Conservation (phyloP, 2,888 invertebrate genomes). For the Diarsia dahlii region DNA sequence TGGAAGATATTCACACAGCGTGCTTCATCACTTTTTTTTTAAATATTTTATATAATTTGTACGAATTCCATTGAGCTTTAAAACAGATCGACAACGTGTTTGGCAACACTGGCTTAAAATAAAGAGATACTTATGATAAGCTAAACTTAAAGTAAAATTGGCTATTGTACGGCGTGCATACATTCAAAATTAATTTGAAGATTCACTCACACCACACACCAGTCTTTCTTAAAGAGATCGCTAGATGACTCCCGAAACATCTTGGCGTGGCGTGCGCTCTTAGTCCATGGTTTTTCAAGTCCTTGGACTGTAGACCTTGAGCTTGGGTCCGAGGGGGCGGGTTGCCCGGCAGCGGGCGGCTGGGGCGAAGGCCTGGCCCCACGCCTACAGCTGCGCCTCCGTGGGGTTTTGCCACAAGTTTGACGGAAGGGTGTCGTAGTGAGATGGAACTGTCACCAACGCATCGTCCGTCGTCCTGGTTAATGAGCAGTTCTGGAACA, state of each 20-base stretch:
- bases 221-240: slow-evolving; percentile 75
- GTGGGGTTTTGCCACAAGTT: slow-evolving; percentile 86
- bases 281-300: slow-evolving; percentile 84
- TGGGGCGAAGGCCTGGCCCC: slow-evolving; percentile 70
- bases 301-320: slow-evolving; percentile 77
- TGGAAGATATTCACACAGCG: slow-evolving; percentile 68
- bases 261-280: slow-evolving; percentile 73
- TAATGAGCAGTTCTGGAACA: slow-evolving; percentile 93
- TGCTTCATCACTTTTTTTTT: slow-evolving; percentile 66
- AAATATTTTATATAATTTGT: slow-evolving; percentile 72
- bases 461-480: slow-evolving; percentile 93
- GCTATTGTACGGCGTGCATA: slow-evolving; percentile 64
- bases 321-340: slow-evolving; percentile 68
- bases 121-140: slow-evolving; percentile 45
- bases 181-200: slow-evolving; percentile 56
- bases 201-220: slow-evolving; percentile 73
- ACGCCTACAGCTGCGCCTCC: slow-evolving; percentile 86
- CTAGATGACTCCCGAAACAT: slow-evolving; percentile 69
- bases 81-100: slow-evolving; percentile 59
- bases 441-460: slow-evolving; percentile 94
- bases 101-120: slow-evolving; percentile 54
- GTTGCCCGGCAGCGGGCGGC: slow-evolving; percentile 73
- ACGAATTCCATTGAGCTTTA: slow-evolving; percentile 77
- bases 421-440: slow-evolving; percentile 92
- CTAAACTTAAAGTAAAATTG: slow-evolving; percentile 57